Conservation (phyloP, 2,888 invertebrate genomes). For the Drosophila flavopinicola region DNA sequence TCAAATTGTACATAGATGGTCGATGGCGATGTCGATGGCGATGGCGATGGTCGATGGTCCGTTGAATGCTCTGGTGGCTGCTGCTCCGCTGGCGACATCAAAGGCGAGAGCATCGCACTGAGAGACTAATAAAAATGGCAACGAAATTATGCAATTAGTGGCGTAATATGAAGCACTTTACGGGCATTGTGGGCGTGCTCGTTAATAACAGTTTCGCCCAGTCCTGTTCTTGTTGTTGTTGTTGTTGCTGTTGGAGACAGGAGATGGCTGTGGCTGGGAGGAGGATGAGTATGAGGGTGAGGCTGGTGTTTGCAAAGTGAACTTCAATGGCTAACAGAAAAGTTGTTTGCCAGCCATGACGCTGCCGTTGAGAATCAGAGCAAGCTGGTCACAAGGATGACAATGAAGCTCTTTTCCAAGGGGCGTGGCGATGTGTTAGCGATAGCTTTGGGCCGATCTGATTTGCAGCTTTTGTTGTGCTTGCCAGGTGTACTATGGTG, state of each 20-base stretch:
- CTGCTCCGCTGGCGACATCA: conserved; percentile 59
- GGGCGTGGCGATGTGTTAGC: conserved; percentile 38
- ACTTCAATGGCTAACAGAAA: conserved; percentile 47
- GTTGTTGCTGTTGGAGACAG: conserved; percentile 3
- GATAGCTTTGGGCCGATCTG: conserved; percentile 31
- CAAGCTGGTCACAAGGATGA: too few relatives aligned
- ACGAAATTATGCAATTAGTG: conserved; percentile 79
- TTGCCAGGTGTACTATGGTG: conserved; percentile 5
- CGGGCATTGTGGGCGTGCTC: conserved; percentile 74
- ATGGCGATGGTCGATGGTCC: conserved; percentile 12
- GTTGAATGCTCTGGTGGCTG: conserved; percentile 8
- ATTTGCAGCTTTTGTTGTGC: conserved; percentile 18
- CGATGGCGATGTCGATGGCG: conserved; percentile 13
- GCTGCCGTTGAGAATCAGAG: conserved; percentile 12
- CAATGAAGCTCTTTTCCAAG: conserved; percentile 23
- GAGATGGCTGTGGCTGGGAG: neutral
- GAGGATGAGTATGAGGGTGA: neutral
- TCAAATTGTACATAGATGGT: conserved; percentile 26
- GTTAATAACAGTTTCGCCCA: conserved; percentile 63
- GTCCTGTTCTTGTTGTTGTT: conserved; percentile 1
- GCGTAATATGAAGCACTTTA: conserved; percentile 78
- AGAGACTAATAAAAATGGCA: conserved; percentile 73
- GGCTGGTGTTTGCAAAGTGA: conserved; percentile 4
- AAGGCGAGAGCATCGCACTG: conserved; percentile 57
- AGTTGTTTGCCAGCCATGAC: conserved; percentile 37